phyloP scores from a whole-genome alignment of 2,888 invertebrate genomes.

The Apomyelois bistriatella region DNA sequence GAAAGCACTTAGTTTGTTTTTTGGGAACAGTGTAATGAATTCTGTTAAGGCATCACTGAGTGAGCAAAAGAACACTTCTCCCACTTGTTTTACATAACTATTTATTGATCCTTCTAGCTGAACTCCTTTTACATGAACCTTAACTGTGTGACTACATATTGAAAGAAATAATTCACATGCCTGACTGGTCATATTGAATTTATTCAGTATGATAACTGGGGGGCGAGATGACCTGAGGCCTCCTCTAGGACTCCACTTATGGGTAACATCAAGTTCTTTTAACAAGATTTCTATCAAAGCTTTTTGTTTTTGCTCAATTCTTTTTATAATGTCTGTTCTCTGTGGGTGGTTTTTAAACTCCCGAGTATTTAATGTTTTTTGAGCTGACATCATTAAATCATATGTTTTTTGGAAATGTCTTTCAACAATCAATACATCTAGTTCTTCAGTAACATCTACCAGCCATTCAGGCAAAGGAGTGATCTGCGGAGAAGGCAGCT shows the following conservation, averaged over 20 bases:
- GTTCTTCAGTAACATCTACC: slow-evolving; percentile 93
- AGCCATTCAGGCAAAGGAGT: slow-evolving; percentile 89
- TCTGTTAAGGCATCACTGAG: slow-evolving; percentile 84
- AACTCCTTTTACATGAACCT: slow-evolving; percentile 89
- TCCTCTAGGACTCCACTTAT: slow-evolving; percentile 94
- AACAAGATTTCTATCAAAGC: slow-evolving; percentile 92
- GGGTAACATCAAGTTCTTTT: slow-evolving; percentile 92
- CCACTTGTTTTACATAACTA: slow-evolving; percentile 89
- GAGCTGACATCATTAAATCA: slow-evolving; percentile 83
- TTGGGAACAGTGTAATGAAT: slow-evolving; percentile 87
- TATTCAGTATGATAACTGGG: slow-evolving; percentile 91
- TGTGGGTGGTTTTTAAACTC: slow-evolving; percentile 65
- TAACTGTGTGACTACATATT: slow-evolving; percentile 89
- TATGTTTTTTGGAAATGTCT: slow-evolving; percentile 97
- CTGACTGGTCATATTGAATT: slow-evolving; percentile 83
- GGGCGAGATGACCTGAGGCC: slow-evolving; percentile 91
- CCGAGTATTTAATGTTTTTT: slow-evolving; percentile 57
- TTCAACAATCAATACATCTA: slow-evolving; percentile 97
- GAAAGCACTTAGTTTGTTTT: slow-evolving; percentile 82
- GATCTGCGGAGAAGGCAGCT: slow-evolving; percentile 62
- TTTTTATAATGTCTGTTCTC: slow-evolving; percentile 59
- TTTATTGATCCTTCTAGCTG: slow-evolving; percentile 89
- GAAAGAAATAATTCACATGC: slow-evolving; percentile 91
- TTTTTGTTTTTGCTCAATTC: slow-evolving; percentile 86
- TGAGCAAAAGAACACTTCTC: slow-evolving; percentile 91